Base-by-base conservation (phyloP, 2,113 vertebrate genomes). In the Syrmaticus mikado region DNA sequence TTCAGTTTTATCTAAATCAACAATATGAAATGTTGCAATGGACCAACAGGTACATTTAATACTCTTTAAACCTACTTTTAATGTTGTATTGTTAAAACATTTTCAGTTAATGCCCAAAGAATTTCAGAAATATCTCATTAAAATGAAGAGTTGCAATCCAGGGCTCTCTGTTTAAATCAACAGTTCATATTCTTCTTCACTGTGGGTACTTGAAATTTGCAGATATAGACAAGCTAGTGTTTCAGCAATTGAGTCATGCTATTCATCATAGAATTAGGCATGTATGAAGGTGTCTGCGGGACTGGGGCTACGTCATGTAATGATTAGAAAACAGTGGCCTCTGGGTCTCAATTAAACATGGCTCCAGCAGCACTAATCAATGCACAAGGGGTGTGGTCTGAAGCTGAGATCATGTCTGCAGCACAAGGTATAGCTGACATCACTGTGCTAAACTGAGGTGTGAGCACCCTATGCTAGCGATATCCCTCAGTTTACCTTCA, bases 381-480 rank as follows among this genome's bases (percentile, higher is more conserved):
- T 95, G 95, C 52, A 92, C 62, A 1, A 6, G 81, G 34, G 70
- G 66, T 32, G 86, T 14, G 67, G 45, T 82, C 92, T 87, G 81
- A 82, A 79, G 89, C 89, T 96, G 94, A 96, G 96, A 87, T 94
- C 92, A 95, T 89, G 92, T 96, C 95, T 96, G 38, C 77, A 92
- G 66, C 67, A 66, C 30, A 73, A 76, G 87, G 66, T 89, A 94
- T 4, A 18, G 48, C 81, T 96, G 86, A 93, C 92, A 94, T 95
- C 95, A 95, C 61, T 12, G 0, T 79, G 45, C 48, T 94, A 95
- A 93, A 94, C 89, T 79, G 84, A 90, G 96, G 81, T 79, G 92
- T 90, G 91, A 95, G 73, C 46, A 0, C 50, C 36, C 71, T 62
- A 13, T 46, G 70, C 60, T 85, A 2, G 0, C 45, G 66, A 92